Base-by-base conservation (phyloP, 2,797 vertebrate species). In the Helarctos malayanus region DNA sequence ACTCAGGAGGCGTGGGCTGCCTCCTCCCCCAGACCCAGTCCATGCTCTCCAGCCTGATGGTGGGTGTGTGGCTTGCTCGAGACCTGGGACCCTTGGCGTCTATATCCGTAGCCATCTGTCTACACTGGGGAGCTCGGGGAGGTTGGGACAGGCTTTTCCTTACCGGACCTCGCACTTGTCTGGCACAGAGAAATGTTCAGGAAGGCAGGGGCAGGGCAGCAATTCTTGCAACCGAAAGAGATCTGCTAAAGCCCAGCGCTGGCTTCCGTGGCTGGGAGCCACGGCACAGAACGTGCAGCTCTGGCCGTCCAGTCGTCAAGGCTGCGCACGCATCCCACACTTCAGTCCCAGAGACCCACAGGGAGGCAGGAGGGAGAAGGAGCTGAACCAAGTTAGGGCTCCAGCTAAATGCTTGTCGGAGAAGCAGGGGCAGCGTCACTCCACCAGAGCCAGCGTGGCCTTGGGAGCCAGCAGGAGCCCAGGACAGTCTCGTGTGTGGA, bases 21-120 rank as follows among this genome's bases (percentile, higher is more conserved):
- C 29, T 19, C 35, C 69, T 41, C 49, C 27, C 18, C 27, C 41
- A 41, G 21, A 0, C 15, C 56, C 52, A 56, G 13, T 25, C 21
- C 52, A 16, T 7, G 4, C 27, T 29, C 25, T 47, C 41, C 45
- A 47, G 71, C 71, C 71, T 18, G 41, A 47, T 10, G 14, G 14
- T 11, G 41, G 25, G 71, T 18, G 2, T 41, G 79, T 23, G 57
- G 13, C 7, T 18, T 41, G 11, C 75, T 32, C 16, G 23, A 12
- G 49, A 29, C 73, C 45, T 4, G 16, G 61, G 54, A 15, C 15
- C 35, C 68, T 2, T 0, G 7, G 12, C 15, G 18, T 76, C 41
- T 10, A 29, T 7, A 5, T 41, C 38, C 2, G 16, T 21, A 2
- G 0, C n/a, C 5, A 15, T 15, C 6, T 5, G 3, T 59, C 35